These are phyloP conservation scores for Brotogeris chrysoptera DNA, from an alignment of 2,797 vertebrate species.

Conservation along the genomic window DNA sequence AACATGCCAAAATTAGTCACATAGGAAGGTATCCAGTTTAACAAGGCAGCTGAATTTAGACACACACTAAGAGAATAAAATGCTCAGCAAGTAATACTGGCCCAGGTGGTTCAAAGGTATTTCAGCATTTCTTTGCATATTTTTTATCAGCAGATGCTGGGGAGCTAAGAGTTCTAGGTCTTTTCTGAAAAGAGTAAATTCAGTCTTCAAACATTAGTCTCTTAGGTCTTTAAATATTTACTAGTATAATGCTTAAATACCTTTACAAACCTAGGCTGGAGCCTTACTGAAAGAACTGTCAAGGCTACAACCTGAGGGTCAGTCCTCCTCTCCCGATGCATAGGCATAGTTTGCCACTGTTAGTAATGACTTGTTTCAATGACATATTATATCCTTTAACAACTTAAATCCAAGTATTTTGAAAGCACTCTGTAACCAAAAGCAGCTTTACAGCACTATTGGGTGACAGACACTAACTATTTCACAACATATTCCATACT, in stretches of 20 bases:
- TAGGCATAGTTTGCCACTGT: neutral
- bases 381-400: neutral
- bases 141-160: neutral
- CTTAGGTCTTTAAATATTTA: neutral
- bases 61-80: neutral
- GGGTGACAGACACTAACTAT: neutral
- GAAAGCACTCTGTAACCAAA: neutral
- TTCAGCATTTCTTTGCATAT: conserved; percentile 30
- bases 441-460: neutral
- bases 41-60: conserved; percentile 59
- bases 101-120: conserved; percentile 1
- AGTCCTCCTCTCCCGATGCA: conserved; percentile 42
- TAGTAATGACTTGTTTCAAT: neutral
- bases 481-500: neutral
- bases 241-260: conserved; percentile 43
- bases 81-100: conserved; percentile 12
- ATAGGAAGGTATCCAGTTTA: conserved; percentile 52
- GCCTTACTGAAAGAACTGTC: conserved; percentile 3
- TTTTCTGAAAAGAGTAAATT: conserved; percentile 28
- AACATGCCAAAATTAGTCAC: conserved; percentile 80
- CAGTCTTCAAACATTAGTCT: neutral
- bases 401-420: neutral
- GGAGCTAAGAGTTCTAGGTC: neutral
- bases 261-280: conserved; percentile 31
- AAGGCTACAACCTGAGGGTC: conserved; percentile 23